Base-by-base conservation (phyloP, 2,113 vertebrate genomes). In the Trogon surrucura region DNA sequence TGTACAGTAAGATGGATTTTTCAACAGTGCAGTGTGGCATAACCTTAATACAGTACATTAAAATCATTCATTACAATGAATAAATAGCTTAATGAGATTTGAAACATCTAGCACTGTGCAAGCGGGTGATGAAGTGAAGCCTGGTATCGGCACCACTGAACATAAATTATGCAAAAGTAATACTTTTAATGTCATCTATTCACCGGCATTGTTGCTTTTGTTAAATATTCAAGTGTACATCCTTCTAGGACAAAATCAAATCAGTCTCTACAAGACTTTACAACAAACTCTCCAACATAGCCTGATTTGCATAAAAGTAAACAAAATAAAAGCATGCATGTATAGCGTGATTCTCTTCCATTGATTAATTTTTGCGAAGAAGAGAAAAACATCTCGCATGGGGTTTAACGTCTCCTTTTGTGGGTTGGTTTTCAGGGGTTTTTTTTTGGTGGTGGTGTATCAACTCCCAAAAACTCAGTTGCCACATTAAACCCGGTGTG, bases 101-200 rank as follows among this genome's bases (percentile, higher is more conserved):
- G 98, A 97, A 97, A 97, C 96, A 91, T 97, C 47, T 62, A 85
- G 97, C 88, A 73, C 81, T 74, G 82, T 30, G 88, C 84, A 95
- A 96, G 96, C 26, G 21, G 83, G 97, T 97, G 98, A 97, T 94
- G 98, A 97, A 97, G 95, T 89, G 94, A 96, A 88, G 93, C 90
- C 62, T 82, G 96, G 85, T 93, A 98, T 94, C 78, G 38, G 97
- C 97, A 97, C 96, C 98, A 97, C 95, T 16, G 81, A 95, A 95
- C 85, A 98, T 98, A 98, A 98, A 98, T 98, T 98, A 98, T 97
- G 97, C 97, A 98, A 95, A 97, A 98, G 95, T 95, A 97, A 97
- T 97, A 97, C 96, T 97, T 98, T 97, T 97, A 97, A 91, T 95
- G 94, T 95, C 92, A 96, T 96, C 96, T 96, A 91, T 89, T 97